Evolutionary conservation across 2,888 invertebrate genomes (phyloP).

Genomic region (Buathra laborator): DNA sequence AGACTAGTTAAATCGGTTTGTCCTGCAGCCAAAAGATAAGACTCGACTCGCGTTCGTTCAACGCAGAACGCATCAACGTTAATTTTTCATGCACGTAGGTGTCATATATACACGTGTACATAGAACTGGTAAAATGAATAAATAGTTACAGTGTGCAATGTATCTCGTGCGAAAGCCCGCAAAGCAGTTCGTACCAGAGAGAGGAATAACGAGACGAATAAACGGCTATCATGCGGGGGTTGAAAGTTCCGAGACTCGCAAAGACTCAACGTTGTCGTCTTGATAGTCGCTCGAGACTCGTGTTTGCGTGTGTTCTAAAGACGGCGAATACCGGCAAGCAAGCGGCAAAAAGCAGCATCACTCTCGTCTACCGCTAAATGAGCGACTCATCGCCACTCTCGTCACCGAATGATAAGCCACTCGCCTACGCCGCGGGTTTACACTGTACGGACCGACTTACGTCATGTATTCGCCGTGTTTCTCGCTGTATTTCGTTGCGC

Average conservation of each 20-base stretch:
- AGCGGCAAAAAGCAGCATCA: slow-evolving; percentile 22
- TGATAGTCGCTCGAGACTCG: slow-evolving; percentile 27
- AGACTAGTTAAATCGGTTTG: slow-evolving; percentile 70
- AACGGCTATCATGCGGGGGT: slow-evolving; percentile 70
- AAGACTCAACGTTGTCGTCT: slow-evolving; percentile 21
- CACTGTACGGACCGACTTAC: slow-evolving; percentile 37
- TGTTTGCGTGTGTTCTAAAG: slow-evolving; percentile 20
- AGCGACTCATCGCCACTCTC: slow-evolving; percentile 68
- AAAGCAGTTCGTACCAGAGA: slow-evolving; percentile 76
- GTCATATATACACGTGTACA: not conserved
- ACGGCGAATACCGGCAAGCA: slow-evolving; percentile 40
- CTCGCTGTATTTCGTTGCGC: slow-evolving; percentile 7
- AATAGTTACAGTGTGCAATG: slow-evolving; percentile 15
- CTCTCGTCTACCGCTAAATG: slow-evolving; percentile 58
- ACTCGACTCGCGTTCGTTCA: slow-evolving; percentile 52
- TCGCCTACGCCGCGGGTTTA: slow-evolving; percentile 54
- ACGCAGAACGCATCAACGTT: slow-evolving; percentile 61
- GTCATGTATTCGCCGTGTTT: slow-evolving; percentile 44
- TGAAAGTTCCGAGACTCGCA: slow-evolving; percentile 50
- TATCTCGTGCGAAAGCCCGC: slow-evolving; percentile 74
- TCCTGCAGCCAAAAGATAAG: slow-evolving; percentile 70
- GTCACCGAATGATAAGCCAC: slow-evolving; percentile 65
- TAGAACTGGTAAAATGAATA: slow-evolving; percentile 8
- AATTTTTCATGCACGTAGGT: slow-evolving; percentile 49
- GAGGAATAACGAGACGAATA: slow-evolving; percentile 72